Evolutionary conservation across 2,888 invertebrate species (phyloP).

Genomic region (Laothoe populi): DNA sequence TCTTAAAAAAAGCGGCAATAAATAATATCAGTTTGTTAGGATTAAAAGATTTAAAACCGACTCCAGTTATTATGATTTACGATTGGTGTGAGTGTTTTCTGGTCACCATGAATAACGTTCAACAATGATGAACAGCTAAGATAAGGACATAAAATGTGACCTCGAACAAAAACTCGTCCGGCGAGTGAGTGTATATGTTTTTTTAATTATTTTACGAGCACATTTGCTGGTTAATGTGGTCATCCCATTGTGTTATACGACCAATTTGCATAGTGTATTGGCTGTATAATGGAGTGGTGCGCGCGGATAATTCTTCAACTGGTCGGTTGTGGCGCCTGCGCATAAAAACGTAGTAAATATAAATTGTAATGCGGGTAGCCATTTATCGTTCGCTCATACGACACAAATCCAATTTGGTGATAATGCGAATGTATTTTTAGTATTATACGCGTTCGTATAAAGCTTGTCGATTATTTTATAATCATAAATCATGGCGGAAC

Average conservation of each 20-base stretch:
- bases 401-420: conserved; percentile 59
- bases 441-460: conserved; percentile 15
- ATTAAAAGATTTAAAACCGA: conserved; percentile 43
- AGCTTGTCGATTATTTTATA: conserved; percentile 30
- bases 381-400: conserved; percentile 48
- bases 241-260: conserved; percentile 41
- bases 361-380: conserved; percentile 31
- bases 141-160: conserved; percentile 56
- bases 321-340: conserved; percentile 30
- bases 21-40: conserved; percentile 38
- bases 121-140: conserved; percentile 57
- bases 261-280: conserved; percentile 40
- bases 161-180: conserved; percentile 53
- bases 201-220: conserved; percentile 39
- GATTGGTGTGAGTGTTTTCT: conserved; percentile 49
- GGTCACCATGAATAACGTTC: conserved; percentile 56
- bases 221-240: conserved; percentile 39
- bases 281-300: conserved; percentile 30
- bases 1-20: conserved; percentile 29
- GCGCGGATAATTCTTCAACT: conserved; percentile 19
- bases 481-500: conserved; percentile 33
- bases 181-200: conserved; percentile 36
- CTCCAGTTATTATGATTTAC: conserved; percentile 58
- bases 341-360: conserved; percentile 26
- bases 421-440: conserved; percentile 49